phyloP scores from a whole-genome alignment of 2,888 invertebrate genomes.

The Dynastes hyllus region DNA sequence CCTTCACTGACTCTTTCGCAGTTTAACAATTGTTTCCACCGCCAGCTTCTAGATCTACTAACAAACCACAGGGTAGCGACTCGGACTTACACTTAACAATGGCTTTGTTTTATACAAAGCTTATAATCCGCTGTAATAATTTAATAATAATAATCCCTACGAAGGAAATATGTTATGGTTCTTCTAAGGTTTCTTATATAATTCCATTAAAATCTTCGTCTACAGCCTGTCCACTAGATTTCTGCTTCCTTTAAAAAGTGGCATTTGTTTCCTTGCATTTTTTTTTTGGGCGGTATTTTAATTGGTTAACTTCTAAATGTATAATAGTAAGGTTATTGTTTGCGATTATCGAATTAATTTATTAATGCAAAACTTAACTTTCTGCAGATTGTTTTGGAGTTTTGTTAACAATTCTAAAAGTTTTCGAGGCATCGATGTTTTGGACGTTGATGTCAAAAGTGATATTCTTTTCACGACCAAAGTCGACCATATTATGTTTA shows the following conservation, averaged over 20 bases:
- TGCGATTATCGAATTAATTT: no score
- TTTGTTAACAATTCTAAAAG: no score
- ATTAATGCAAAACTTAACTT: no score
- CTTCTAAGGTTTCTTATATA: slow-evolving; percentile 27
- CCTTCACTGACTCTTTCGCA: slow-evolving; percentile 10
- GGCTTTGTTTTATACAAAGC: slow-evolving; percentile 26
- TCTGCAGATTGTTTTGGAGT: no score
- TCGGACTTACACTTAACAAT: neutral
- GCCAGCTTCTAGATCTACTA: slow-evolving; percentile 19
- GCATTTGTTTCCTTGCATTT: no score
- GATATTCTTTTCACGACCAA: no score
- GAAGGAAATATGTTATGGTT: slow-evolving; percentile 34
- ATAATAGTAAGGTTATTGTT: no score
- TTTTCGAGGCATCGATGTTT: no score
- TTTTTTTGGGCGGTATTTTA: no score
- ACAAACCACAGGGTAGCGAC: slow-evolving; percentile 25
- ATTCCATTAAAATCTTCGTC: slow-evolving; percentile 10
- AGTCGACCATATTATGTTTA: no score
- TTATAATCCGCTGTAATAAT: slow-evolving; percentile 39
- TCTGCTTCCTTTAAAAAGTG: neutral
- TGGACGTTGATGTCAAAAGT: no score
- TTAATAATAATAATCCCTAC: slow-evolving; percentile 37
- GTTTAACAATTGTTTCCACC: neutral
- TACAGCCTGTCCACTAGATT: neutral
- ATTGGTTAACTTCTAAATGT: no score